Evolutionary conservation across 2,797 vertebrate species (phyloP), one percentile per base, ranked within the genome.

Genomic region (Galaxias olidus): DNA sequence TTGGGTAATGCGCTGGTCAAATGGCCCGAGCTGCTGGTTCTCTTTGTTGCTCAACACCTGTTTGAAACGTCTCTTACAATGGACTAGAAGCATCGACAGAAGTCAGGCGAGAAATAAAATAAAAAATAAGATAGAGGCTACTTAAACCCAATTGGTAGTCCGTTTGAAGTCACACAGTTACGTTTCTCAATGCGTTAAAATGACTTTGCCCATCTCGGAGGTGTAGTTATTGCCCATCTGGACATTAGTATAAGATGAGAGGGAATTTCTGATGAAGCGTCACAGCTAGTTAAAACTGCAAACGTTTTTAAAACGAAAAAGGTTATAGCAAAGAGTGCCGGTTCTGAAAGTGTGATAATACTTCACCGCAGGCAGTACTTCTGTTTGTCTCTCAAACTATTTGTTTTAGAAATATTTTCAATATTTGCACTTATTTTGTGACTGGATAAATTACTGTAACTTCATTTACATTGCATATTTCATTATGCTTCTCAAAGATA

Each of bases 1-100:
- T 63, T 65, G 44, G 46, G 51, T 59, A 42, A 67, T 48, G 51
- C 15, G 11, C 30, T 11, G 62, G 47, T 42, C 55, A 59, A 66
- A 69, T 61, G 55, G 48, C 53, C 17, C 13, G 19, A 9, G 1
- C 9, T n/a, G 20, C 30, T n/a, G 13, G 20, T 43, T 45, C 20
- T 9, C 44, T 48, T 48, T 60, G 58, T 60, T 60, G 58, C 47
- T 20, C 3, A 60, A 20, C 15, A 45, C 58, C 19, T 41, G 13
- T 58, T 58, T 10, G 8, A 10, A 8, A 40, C 20, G 14, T 30
- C 5, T 49, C 46, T 48, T 12, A 11, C 46, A 41, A 15, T 10
- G 45, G 12, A 20, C 10, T 14, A 48, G 6, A 41, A 49, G 6
- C 17, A n/a, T 4, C 9, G 11, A 30, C 45, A 10, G 30, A 20